Evolutionary conservation across 2,888 invertebrate genomes (phyloP), one percentile per base, ranked within the genome.

Genomic region (Drosophila neonasuta): DNA sequence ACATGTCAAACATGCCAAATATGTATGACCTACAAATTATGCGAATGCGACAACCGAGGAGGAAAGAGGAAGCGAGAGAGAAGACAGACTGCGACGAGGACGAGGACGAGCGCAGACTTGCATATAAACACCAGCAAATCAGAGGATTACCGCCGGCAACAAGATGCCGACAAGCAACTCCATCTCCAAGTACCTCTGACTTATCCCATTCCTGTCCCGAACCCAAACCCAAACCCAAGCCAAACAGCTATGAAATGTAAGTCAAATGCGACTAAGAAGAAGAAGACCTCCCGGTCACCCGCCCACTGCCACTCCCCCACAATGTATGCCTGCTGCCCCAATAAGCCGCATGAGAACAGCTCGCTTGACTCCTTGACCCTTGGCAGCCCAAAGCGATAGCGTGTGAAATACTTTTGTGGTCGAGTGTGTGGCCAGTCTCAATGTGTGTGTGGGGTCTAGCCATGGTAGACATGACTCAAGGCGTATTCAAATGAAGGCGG

Each of bases 11-110:
- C 87, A 88, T 87, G 71, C 78, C 74, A 84, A 82, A 80, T 82
- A 87, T 87, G 86, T 73, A 76, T 82, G 86, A 86, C 88, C 86
- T 76, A 86, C 84, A 86, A 86, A 86, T 87, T 86, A 84, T 84
- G 74, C 86, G 73, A 74, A 71, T 68, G 71, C 68, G 83, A 72
- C 86, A 81, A 71, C 68, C 71, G 8, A 20, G 24, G 20, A 20
- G 36, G n/a, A 17, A 17, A 50, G 17, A 45, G 1, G 8, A 24
- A 24, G 6, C 24, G n/a, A 39, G 36, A 36, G n/a, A 32, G 36
- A 36, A n/a, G 36, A n/a, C 17, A 30, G 7, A 41, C 6, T 29
- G 44, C 3, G 42, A 55, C 54, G 54, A 51, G 59, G 55, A 17
- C 24, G 24, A 39, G 32, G n/a, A 36, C 5, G 44, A 52, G 24